Base-by-base conservation (phyloP, 2,888 invertebrate genomes). In the Muscina levida region DNA sequence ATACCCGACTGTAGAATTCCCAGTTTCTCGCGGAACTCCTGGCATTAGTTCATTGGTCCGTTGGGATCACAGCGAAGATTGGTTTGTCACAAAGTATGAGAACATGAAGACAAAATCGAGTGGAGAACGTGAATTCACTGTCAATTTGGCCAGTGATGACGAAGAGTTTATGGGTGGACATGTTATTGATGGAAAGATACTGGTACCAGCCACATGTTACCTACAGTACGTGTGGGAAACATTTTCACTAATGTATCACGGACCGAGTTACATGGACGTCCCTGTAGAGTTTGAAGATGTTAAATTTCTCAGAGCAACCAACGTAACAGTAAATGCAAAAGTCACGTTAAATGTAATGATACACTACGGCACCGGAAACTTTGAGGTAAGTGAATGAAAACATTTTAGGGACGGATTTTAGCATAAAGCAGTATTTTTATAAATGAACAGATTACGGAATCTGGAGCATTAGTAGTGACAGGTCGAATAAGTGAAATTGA, bases 1-100 rank as follows among this genome's bases (percentile, higher is more conserved):
- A 39, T 97, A 96, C 89, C 95, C 96, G 0, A 89, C 92, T 24
- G 92, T 96, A 0, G 87, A 92, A 62, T 96, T 93, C 89, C 97
- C 97, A 0, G 97, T 97, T 0, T 95, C 96, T 1, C 92, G 94
- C 66, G 95, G 95, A 1, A 98, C 97, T 0, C 95, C 95, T 0
- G 95, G 95, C 93, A 92, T 97, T 56, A 93, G 96, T 0, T 94
- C 96, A 8, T 90, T 95, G 5, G 92, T 97, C 8, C 93, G 93
- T 83, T 97, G 97, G 97, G 95, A 97, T 83, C 97, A 97, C 86
- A 92, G 93, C 4, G 93, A 93, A 74, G 93, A 94, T 72, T 95
- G 95, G 94, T 94, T 92, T 83, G 93, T 95, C 1, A 93, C 94
- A 0, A 92, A 93, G 57, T 95, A 94, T 87, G 93, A 92, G 82